Base-by-base conservation (phyloP, 1,140 invertebrate genomes). In the Plectus sambesii region DNA sequence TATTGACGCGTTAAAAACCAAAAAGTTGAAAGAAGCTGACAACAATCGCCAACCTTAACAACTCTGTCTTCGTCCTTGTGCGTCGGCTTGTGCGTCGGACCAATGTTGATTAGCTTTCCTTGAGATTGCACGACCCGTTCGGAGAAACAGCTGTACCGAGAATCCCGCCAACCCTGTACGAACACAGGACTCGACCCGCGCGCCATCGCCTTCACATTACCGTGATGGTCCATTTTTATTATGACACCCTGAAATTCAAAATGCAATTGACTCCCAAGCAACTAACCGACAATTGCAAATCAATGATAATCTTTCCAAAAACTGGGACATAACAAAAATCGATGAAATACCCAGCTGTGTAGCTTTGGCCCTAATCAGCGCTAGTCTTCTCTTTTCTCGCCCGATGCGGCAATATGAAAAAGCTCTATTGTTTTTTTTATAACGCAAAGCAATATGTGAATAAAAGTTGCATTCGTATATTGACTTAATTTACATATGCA, bases 181-280 rank as follows among this genome's bases (percentile, higher is more conserved):
- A 56, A 42, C 20, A 63, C 47, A 1, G 61, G 61, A 8, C 58
- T 39, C 3, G 61, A 33, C 3, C 59, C 61, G 24, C 61, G 37
- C 23, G 61, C 62, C 61, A 63, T 63, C 36, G 60, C 61, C 47
- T 65, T 63, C 19, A 63, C 39, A 40, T 64, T 63, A 8, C 61
- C 61, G 30, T 63, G 58, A 9, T 55, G 36, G 24, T 63, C 61
- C 61, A 63, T 63, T 48, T 65, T 63, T 9, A 63, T 49, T 29
- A 65, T 62, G 12, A 63, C 59, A 4, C 61, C 61, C 61, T 62
- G 33, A 43, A 62, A 37, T 5, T n/a, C 17, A 17, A 22, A n/a
- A n/a, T n/a, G n/a, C n/a, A n/a, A n/a, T n/a, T n/a, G n/a, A n/a
- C n/a, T n/a, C n/a, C n/a, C n/a, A n/a, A n/a, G n/a, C n/a, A n/a